phyloP scores from a whole-genome alignment of 2,888 invertebrate genomes.

The Lepidocyrtinus sp. region DNA sequence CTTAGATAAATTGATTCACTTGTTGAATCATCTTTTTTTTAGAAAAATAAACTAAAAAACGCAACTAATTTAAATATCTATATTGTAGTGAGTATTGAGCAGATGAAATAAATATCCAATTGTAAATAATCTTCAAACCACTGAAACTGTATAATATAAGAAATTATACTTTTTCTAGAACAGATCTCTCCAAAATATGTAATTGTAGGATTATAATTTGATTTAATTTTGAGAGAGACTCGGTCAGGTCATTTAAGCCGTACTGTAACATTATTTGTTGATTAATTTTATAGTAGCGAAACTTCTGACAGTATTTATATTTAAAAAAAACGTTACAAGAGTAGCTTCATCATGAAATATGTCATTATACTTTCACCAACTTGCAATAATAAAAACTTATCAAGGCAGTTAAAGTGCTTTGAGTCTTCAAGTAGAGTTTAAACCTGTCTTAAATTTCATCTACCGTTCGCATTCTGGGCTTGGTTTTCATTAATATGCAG shows the following conservation, averaged over 20 bases:
- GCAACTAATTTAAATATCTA: not conserved
- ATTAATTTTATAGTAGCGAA: constrained; percentile 42
- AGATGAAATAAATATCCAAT: not conserved
- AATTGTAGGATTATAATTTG: constrained; percentile 12
- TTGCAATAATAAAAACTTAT: constrained; percentile 35
- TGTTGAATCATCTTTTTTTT: not conserved
- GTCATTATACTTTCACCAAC: constrained; percentile 21
- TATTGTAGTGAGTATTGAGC: constrained; percentile 2
- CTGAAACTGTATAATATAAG: not conserved
- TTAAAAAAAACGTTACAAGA: not conserved
- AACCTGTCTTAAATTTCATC: too few relatives aligned
- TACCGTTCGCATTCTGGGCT: not conserved
- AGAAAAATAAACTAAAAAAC: not conserved
- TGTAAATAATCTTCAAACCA: not conserved
- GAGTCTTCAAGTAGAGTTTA: too few relatives aligned
- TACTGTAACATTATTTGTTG: constrained; percentile 38
- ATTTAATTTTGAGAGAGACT: not conserved
- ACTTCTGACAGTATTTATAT: constrained; percentile 55
- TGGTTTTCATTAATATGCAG: not conserved
- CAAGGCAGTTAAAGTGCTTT: constrained; percentile 17
- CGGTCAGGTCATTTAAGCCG: constrained; percentile 1
- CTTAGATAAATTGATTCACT: not conserved
- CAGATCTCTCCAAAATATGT: not conserved
- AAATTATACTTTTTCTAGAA: not conserved
- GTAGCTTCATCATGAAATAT: constrained; percentile 6